Percentiles rank a stretch among this genome's conserved stretches.
Evolutionary conservation across 2,113 vertebrate genomes (phyloP).

Genomic region (Mormyrus lacerda): DNA sequence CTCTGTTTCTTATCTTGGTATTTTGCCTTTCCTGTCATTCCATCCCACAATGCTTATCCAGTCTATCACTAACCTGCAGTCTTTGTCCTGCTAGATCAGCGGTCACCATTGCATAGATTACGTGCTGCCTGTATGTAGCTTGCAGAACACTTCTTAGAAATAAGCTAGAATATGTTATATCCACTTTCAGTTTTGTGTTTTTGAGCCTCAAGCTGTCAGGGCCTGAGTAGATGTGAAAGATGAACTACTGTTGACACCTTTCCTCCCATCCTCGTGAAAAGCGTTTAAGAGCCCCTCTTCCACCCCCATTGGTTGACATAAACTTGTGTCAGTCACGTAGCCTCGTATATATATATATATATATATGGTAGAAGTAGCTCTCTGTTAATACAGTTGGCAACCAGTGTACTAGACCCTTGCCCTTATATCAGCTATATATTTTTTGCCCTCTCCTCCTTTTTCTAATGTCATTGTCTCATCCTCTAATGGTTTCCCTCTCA

Average conservation of each 20-base stretch:
- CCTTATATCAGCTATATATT: not conserved
- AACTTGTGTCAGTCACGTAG: not conserved
- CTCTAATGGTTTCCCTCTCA: not conserved
- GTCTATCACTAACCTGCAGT: not conserved
- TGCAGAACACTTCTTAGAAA: not conserved
- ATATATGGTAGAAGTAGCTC: not conserved
- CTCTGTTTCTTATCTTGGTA: not conserved
- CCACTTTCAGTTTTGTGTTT: not conserved
- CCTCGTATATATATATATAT: no score
- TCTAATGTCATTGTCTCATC: not conserved
- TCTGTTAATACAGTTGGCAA: not conserved
- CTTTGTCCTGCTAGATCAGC: not conserved
- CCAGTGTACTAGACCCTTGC: not conserved
- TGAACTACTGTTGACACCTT: not conserved
- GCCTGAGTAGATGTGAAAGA: not conserved
- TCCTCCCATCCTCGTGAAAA: not conserved
- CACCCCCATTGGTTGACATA: not conserved
- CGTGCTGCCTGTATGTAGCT: not conserved
- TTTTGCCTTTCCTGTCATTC: not conserved
- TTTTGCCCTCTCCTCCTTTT: not conserved
- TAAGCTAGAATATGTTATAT: not conserved
- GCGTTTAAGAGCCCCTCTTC: not conserved
- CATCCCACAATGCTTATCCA: not conserved
- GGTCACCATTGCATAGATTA: not conserved
- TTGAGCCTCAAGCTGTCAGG: not conserved